Percentiles rank a stretch among this genome's conserved stretches.
These are phyloP conservation scores for Drosophila persimilis DNA, from an alignment of 1,140 invertebrate genomes.

Conservation along the genomic window DNA sequence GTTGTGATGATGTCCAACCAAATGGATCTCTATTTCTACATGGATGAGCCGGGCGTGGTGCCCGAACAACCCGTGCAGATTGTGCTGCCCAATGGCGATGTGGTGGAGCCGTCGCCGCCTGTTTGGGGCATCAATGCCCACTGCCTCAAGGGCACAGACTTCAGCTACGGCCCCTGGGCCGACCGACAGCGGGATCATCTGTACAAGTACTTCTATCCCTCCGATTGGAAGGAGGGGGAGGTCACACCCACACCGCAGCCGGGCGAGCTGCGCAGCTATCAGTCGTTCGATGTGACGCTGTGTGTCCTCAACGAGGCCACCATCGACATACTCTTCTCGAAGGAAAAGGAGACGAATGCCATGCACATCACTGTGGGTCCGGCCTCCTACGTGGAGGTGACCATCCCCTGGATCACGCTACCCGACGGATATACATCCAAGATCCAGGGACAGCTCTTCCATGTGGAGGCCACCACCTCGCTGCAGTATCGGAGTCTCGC, in stretches of 20 bases:
- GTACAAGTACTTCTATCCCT: constrained; percentile 98
- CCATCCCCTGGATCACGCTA: constrained; percentile 95
- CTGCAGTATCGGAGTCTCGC: constrained; percentile 95
- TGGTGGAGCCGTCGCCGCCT: constrained; percentile 94
- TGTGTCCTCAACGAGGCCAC: constrained; percentile 96
- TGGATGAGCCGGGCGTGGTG: constrained; percentile 96
- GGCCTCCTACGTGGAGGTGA: constrained; percentile 97
- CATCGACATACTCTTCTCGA: constrained; percentile 97
- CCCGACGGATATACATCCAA: constrained; percentile 94
- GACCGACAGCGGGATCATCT: constrained; percentile 97
- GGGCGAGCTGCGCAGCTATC: constrained; percentile 93
- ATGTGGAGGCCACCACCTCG: constrained; percentile 97
- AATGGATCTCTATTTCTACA: constrained; percentile 97
- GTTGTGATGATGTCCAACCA: constrained; percentile 97
- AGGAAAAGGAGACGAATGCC: constrained; percentile 98
- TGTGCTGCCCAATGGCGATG: constrained; percentile 95
- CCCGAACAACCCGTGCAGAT: constrained; percentile 95
- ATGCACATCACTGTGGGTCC: constrained; percentile 96
- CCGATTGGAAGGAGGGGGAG: constrained; percentile 91
- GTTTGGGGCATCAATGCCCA: constrained; percentile 98
- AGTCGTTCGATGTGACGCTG: constrained; percentile 95
- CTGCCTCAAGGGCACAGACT: constrained; percentile 98
- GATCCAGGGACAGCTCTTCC: constrained; percentile 95
- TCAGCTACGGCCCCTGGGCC: constrained; percentile 99
- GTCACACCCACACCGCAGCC: constrained; percentile 91